A percentile compares a stretch with the other conserved stretches of the same genome.
phyloP scores from a whole-genome alignment of 2,888 invertebrate genomes.

The Trissoscelio sp. region DNA sequence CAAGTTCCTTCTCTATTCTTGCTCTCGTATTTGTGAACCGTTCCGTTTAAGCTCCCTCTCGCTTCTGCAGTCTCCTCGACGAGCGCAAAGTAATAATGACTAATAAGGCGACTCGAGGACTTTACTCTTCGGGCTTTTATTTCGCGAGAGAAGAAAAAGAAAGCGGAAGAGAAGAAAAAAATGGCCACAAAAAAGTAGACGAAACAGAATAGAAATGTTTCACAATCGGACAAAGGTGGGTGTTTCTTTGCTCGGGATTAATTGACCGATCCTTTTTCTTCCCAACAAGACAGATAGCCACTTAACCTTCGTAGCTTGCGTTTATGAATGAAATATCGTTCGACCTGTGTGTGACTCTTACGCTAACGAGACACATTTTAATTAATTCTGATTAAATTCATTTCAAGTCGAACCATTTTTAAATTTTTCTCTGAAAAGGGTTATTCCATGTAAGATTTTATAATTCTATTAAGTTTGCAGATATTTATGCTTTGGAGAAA shows the following conservation, averaged over 20 bases:
- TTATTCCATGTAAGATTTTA: too few relatives aligned
- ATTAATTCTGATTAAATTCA: slow-evolving; percentile 23
- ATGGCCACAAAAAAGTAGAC: slow-evolving; percentile 10
- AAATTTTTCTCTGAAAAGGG: too few relatives aligned
- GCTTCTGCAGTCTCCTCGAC: slow-evolving; percentile 48
- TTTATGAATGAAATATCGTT: slow-evolving; percentile 49
- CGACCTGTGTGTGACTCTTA: neutral
- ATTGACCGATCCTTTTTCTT: slow-evolving; percentile 51
- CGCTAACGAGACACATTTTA: slow-evolving; percentile 30
- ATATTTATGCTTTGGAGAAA: too few relatives aligned
- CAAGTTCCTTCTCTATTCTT: slow-evolving; percentile 78
- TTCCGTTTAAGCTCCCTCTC: slow-evolving; percentile 73
- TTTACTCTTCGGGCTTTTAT: slow-evolving; percentile 58
- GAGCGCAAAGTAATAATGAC: slow-evolving; percentile 69
- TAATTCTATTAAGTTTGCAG: too few relatives aligned
- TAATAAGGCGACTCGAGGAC: slow-evolving; percentile 69
- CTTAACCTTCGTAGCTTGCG: slow-evolving; percentile 36
- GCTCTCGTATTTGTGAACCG: slow-evolving; percentile 77
- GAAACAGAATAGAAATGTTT: slow-evolving; percentile 52
- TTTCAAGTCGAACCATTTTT: too few relatives aligned
- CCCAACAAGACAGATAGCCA: slow-evolving; percentile 46
- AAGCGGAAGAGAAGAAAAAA: slow-evolving; percentile 7
- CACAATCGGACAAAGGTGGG: slow-evolving; percentile 50
- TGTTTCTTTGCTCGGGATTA: slow-evolving; percentile 46
- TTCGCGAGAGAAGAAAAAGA: slow-evolving; percentile 40